Percentiles rank a stretch among this genome's conserved stretches.
These are phyloP conservation scores for Heliconius charithonia DNA, from an alignment of 2,888 invertebrate genomes.

Conservation along the genomic window DNA sequence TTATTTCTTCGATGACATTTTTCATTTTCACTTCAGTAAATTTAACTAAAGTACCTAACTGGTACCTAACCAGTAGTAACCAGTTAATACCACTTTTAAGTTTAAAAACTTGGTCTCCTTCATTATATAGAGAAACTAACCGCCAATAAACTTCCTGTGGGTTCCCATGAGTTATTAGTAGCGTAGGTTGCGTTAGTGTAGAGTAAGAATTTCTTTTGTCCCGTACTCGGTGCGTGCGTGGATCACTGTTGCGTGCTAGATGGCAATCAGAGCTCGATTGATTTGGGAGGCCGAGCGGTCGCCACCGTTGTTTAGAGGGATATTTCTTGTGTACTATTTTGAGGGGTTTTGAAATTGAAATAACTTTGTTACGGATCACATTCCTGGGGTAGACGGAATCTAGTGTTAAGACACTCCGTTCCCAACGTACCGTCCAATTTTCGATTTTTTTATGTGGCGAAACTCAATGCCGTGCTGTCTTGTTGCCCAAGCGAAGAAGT, in stretches of 20 bases:
- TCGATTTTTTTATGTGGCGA: neutral
- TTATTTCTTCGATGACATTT: neutral
- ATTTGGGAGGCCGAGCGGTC: slow-evolving; percentile 63
- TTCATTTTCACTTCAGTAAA: neutral
- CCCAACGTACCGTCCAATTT: neutral
- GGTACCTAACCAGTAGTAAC: too few species aligned
- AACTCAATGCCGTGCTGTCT: neutral
- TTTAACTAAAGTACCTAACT: too few species aligned
- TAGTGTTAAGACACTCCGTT: neutral
- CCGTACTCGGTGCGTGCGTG: slow-evolving; percentile 63
- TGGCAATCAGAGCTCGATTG: slow-evolving; percentile 78
- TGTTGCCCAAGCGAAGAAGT: neutral
- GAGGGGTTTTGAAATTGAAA: neutral
- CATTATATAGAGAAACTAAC: slow-evolving; percentile 1
- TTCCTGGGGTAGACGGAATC: neutral
- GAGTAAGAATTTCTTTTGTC: slow-evolving; percentile 69
- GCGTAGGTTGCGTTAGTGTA: slow-evolving; percentile 57
- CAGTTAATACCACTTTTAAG: neutral
- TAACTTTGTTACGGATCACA: too few species aligned
- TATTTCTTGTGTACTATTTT: slow-evolving; percentile 32
- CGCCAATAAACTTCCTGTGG: slow-evolving; percentile 51
- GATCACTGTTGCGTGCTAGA: slow-evolving; percentile 80
- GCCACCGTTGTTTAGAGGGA: slow-evolving; percentile 46
- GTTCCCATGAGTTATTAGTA: slow-evolving; percentile 54
- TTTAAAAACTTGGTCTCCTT: neutral